Base-by-base conservation (phyloP, 2,113 vertebrate genomes). In the Centropristis striata region DNA sequence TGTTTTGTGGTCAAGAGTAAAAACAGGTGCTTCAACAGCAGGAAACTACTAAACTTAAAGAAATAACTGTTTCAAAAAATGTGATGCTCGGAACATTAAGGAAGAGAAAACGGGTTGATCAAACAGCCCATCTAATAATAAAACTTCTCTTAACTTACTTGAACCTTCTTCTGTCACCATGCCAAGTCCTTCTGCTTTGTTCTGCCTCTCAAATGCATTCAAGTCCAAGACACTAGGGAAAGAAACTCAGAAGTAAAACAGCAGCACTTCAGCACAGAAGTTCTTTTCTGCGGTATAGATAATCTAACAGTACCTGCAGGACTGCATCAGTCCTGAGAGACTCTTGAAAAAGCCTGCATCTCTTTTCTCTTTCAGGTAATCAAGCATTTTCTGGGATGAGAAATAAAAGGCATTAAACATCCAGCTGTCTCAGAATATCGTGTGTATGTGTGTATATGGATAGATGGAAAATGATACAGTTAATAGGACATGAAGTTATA, bases 111-210 rank as follows among this genome's bases (percentile, higher is more conserved):
- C 12, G 1, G 20, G 55, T 47, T 2, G 49, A 59, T 41, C 3
- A 23, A 27, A 28, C 0, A 11, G 5, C 1, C 0, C 7, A 41
- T 54, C 41, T 15, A 36, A 32, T 10, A 14, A 14, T 20, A 28
- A 25, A 41, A 57, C 32, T 0, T 23, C 3, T 70, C n/a, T 74
- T 65, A 75, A 97, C 98, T 97, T 96, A 99, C 98, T 93, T 89
- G 98, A 98, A 90, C 98, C 98, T 96, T 99, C 98, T 86, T 99
- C 98, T 87, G 98, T 97, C 89, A 98, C 97, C 98, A 99, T 99
- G 73, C 98, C 98, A 81, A 99, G 96, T 86, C 98, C 98, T 95
- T 99, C 98, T 37, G 98, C 98, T 95, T 99, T 99, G 90, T 99
- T 99, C 92, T 99, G 98, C 84, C 98, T 98, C 92, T 99, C 98